Base-by-base conservation (phyloP, 2,888 invertebrate genomes). In the Pelosia muscerda region DNA sequence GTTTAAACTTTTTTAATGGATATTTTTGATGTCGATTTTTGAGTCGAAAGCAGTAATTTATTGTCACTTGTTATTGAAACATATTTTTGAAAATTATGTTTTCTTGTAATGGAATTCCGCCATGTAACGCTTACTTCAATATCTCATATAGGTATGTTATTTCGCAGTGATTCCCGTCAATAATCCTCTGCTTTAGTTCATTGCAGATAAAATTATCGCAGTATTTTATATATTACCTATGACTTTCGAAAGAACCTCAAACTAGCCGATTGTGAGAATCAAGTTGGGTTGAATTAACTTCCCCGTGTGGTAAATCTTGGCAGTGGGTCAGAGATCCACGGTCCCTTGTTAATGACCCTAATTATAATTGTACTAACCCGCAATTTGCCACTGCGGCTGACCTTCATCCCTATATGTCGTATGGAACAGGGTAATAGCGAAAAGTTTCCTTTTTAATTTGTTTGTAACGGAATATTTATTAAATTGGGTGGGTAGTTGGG, bases 301-400 rank as follows among this genome's bases (percentile, higher is more conserved):
- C 28, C 26, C 25, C 19, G 49, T 49, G 26, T 49, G n/a, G 26
- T n/a, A n/a, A 22, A 28, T 49, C 22, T 28, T 53, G 26, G 25
- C 49, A 53, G n/a, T n/a, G 38, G 28, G 13, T 49, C 13, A n/a
- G 61, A 53, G 13, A 28, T 53, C 59, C 38, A n/a, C 23, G 34
- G 34, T 38, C 49, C 61, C 49, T 49, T 61, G 49, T 61, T 61
- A 61, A 61, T 61, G 42, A n/a, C 26, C 26, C 26, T 49, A 26
- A 61, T 61, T 26, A 61, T 28, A 61, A 61, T 10, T 61, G 8
- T 26, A 61, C 49, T 61, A 49, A 42, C 13, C 49, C 49, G 26
- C 49, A 53, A 61, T 28, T 53, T 22, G 49, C 49, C 49, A 61
- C 61, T 28, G 49, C 19, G 49, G 49, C 49, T 6, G 57, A 57